A percentile compares a stretch with the other conserved stretches of the same genome.
These are phyloP conservation scores for Bombyx mandarina DNA, from an alignment of 1,140 invertebrate species.

Conservation along the genomic window DNA sequence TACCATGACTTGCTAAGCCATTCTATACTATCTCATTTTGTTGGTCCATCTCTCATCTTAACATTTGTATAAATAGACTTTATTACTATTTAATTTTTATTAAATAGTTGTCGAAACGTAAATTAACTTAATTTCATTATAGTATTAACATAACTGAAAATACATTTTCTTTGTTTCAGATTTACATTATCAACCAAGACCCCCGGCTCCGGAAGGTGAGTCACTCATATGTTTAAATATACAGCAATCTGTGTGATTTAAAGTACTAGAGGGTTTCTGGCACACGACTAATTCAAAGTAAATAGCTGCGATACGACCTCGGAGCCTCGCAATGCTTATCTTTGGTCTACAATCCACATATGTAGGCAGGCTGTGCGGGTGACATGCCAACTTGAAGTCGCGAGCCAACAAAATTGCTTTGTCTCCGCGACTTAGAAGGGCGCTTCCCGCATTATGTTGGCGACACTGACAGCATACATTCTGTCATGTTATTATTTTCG, in stretches of 20 bases:
- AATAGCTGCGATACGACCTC: constrained; percentile 9
- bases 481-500: constrained; percentile 21
- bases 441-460: constrained; percentile 26
- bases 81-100: no score
- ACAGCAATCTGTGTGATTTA: not conserved
- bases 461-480: constrained; percentile 17
- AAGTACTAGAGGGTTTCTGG: not conserved
- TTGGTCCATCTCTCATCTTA: no score
- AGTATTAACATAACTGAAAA: constrained; percentile 4
- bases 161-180: constrained; percentile 47
- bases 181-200: constrained; percentile 65
- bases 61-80: no score
- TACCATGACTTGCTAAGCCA: no score
- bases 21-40: no score
- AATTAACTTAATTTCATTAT: not conserved
- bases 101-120: not conserved
- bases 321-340: constrained; percentile 27
- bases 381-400: constrained; percentile 36
- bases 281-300: constrained; percentile 1
- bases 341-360: constrained; percentile 28
- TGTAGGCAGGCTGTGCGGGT: constrained; percentile 31
- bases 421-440: constrained; percentile 34
- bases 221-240: not conserved
- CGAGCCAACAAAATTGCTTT: constrained; percentile 49
- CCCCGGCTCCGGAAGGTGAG: constrained; percentile 60